These are phyloP conservation scores for Cistogaster globosa DNA, from an alignment of 2,888 invertebrate genomes.

Conservation along the genomic window DNA sequence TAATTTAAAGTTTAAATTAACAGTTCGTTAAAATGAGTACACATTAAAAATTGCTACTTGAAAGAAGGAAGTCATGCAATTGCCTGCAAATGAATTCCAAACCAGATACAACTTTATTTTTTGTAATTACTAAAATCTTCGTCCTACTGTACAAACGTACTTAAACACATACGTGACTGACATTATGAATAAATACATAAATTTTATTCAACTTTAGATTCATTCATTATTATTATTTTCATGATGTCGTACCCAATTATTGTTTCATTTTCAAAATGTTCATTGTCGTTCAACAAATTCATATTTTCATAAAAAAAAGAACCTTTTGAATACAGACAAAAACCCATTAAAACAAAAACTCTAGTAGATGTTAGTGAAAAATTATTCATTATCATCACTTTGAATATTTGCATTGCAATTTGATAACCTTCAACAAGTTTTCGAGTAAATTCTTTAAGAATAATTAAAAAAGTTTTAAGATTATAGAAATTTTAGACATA, in stretches of 20 bases:
- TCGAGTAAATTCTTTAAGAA: not conserved
- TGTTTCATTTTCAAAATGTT: constrained; percentile 51
- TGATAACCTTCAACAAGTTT: not conserved
- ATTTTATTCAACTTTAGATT: constrained; percentile 23
- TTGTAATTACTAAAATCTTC: not conserved
- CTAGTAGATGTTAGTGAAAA: constrained; percentile 7
- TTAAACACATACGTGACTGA: constrained; percentile 9
- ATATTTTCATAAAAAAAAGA: not conserved
- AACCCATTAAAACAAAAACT: constrained; percentile 17
- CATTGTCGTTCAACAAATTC: constrained; percentile 43
- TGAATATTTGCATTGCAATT: not conserved
- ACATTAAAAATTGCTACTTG: no score
- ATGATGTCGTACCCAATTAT: constrained; percentile 60
- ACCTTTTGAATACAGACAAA: constrained; percentile 31
- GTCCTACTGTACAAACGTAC: constrained; percentile 2
- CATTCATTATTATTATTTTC: constrained; percentile 37
- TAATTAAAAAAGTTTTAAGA: not conserved
- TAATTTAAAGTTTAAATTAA: no score
- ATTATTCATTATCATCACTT: constrained; percentile 38
- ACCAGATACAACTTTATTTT: not conserved
- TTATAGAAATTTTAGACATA: not conserved
- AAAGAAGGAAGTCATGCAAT: no score
- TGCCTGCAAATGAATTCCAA: no score
- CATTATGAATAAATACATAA: constrained; percentile 16
- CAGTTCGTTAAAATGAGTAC: no score